Evolutionary conservation across 2,888 invertebrate species (phyloP), one percentile per base, ranked within the genome.

Genomic region (Machimus rusticus): DNA sequence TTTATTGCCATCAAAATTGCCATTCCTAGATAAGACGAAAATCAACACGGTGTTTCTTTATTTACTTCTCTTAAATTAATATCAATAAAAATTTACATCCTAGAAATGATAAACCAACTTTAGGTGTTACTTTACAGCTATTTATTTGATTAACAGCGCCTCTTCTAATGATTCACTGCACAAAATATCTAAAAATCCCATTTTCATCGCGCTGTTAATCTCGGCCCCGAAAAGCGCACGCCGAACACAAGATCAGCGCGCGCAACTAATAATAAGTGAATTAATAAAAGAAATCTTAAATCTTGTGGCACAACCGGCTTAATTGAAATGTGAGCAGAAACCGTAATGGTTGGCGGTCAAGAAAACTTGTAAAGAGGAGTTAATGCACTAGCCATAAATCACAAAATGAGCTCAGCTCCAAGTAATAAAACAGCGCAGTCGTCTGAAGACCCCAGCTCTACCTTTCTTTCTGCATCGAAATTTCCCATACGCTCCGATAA

Each of bases 231-330:
- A 66, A 66, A 66, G 66, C 19, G 66, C 66, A 66, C 9, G 66
- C 28, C 66, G 66, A 66, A 66, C 23, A 23, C 8, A 28, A 66
- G 12, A 19, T 66, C 66, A 28, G 66, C 66, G 19, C 66, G 66
- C 66, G 8, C 28, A 66, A 12, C 66, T 66, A 28, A 66, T 66
- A 66, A 23, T 66, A 66, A 66, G 23, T 66, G 66, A 78, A 78
- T 78, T 78, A 78, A 76, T 76, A 39, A 78, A 78, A 78, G 78
- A 39, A 78, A 78, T 78, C 78, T 78, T 23, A 19, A n/a, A 78
- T 37, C 23, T 39, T 39, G 19, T 14, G 23, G 14, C 12, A 51
- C 37, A 37, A 77, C 14, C 34, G 37, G 39, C 43, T 23, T 78
- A 78, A 78, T 78, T 78, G 43, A 78, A 43, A 78, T 43, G 43